A percentile compares a stretch with the other conserved stretches of the same genome.
These are phyloP conservation scores for Charina bottae DNA, from an alignment of 2,113 vertebrate species.

Conservation along the genomic window DNA sequence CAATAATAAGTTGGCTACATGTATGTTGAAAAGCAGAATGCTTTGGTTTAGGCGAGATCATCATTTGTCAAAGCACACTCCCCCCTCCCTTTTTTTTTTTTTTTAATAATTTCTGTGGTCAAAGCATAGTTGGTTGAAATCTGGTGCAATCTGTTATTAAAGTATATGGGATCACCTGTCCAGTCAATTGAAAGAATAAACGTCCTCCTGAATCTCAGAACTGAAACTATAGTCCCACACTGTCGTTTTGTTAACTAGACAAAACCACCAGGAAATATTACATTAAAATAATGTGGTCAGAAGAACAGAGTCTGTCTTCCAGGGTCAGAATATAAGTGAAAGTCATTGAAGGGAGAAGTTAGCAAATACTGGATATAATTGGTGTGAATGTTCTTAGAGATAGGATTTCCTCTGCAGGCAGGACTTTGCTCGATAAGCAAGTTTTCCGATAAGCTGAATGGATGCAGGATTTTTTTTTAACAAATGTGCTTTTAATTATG, in stretches of 20 bases:
- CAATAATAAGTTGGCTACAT: slow-evolving; percentile 18
- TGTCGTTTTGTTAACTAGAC: slow-evolving; percentile 41
- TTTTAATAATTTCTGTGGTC: background rate
- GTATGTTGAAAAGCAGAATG: slow-evolving; percentile 1
- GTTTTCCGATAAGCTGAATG: no score
- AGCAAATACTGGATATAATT: background rate
- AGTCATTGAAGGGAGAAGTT: background rate
- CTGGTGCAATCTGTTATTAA: slow-evolving; percentile 30
- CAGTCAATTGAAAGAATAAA: slow-evolving; percentile 33
- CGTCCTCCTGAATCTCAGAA: slow-evolving; percentile 23
- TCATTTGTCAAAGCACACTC: slow-evolving; percentile 36
- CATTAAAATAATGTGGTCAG: background rate
- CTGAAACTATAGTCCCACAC: slow-evolving; percentile 13
- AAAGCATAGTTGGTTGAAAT: slow-evolving; percentile 23
- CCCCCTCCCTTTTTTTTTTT: background rate
- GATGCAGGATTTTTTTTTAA: no score
- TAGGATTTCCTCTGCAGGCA: background rate
- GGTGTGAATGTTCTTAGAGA: background rate
- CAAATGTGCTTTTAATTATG: no score
- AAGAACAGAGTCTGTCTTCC: background rate
- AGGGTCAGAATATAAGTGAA: slow-evolving; percentile 2
- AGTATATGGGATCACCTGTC: slow-evolving; percentile 35
- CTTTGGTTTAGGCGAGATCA: background rate
- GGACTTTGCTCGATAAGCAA: background rate
- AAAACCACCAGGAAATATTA: slow-evolving; percentile 12